These are phyloP conservation scores for Parelbella ahira DNA, from an alignment of 2,888 invertebrate genomes.

Conservation along the genomic window DNA sequence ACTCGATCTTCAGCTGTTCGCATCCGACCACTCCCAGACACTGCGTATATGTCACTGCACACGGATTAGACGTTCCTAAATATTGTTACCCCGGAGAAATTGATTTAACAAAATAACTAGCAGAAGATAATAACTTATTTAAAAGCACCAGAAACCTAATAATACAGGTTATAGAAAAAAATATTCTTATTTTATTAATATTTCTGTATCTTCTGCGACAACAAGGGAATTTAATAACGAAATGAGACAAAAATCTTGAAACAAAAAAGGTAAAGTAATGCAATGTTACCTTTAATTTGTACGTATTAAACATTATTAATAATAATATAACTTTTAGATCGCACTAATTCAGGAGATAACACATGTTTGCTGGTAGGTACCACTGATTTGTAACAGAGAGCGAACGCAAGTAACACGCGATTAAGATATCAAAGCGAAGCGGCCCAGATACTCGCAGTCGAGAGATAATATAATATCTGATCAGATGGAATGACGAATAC, in stretches of 20 bases:
- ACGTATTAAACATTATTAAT: conserved; percentile 36
- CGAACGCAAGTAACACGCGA: conserved; percentile 28
- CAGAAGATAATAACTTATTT: no score
- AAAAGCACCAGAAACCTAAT: no score
- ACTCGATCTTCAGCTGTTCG: no score
- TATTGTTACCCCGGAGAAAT: no score
- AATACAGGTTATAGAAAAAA: no score
- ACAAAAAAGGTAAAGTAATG: neutral
- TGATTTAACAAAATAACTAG: no score
- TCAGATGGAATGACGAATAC: conserved; percentile 39
- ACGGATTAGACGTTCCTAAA: no score
- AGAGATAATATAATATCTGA: conserved; percentile 54
- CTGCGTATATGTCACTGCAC: no score
- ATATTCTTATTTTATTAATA: no score
- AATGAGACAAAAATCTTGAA: neutral
- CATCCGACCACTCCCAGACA: no score
- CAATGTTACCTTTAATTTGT: conserved; percentile 39
- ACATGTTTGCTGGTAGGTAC: conserved; percentile 2
- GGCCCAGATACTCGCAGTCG: conserved; percentile 43
- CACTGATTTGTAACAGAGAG: conserved; percentile 26
- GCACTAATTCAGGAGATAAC: conserved; percentile 26
- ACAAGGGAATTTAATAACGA: neutral
- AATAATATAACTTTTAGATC: conserved; percentile 3
- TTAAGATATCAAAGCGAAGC: conserved; percentile 43
- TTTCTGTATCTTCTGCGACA: no score